Evolutionary conservation across 2,797 vertebrate genomes (phyloP), one percentile per base, ranked within the genome.

Genomic region (Acipenser oxyrinchus): DNA sequence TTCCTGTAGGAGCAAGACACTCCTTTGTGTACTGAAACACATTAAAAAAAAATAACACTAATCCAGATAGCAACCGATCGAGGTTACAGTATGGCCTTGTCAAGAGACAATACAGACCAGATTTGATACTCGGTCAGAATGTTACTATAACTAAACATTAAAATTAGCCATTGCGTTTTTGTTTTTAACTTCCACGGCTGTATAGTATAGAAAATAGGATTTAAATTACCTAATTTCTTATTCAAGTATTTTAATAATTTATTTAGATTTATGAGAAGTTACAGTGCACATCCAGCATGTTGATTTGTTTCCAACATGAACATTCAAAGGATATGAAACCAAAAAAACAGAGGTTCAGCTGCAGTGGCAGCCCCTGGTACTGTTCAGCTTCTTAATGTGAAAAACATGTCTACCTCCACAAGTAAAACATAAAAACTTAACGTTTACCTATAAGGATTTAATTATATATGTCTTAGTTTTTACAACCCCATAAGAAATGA

Each of bases 311-410:
- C 75, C 76, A 77, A 74, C 68, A 75, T 71, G 71, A 75, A 73
- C 70, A 75, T 74, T 71, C 69, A 49, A 64, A 66, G 71, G 70
- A 71, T 75, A 74, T 68, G 75, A 72, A 70, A 73, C 70, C 69
- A 77, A 75, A n/a, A 50, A 66, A 69, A 66, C 70, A 68, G 67
- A 73, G 70, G 67, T 65, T 61, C 55, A 60, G 73, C 63, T 60
- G 58, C 49, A 64, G 71, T 7, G 66, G 67, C 51, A 57, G 23
- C 62, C 65, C 71, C 72, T 72, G 70, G 68, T 66, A 71, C 69
- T 75, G 74, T 73, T 74, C 71, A 71, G 18, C 48, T 48, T 55
- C 53, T 63, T 70, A 73, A 73, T 68, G 72, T n/a, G 62, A 70
- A 71, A 73, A 70, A 61, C 69, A 69, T 64, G 67, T 51, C 57